Evolutionary conservation across 37 sponge, comb jelly and placozoan genomes (phyloP).

Genomic region (Hexactinellida sp.): DNA sequence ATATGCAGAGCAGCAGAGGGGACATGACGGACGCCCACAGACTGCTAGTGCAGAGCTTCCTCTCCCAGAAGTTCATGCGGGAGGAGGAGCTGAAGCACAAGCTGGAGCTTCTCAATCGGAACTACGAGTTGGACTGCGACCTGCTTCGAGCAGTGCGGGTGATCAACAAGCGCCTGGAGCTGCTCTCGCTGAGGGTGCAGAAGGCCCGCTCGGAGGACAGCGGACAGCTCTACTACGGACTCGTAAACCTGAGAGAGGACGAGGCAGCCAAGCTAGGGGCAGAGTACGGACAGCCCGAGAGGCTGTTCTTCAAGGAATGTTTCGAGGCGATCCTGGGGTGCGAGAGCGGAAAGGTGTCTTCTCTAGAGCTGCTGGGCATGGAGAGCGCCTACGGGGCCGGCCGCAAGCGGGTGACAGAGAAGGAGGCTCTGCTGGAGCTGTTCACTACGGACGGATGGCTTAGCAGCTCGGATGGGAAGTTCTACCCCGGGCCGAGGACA

Average conservation of each 20-base stretch:
- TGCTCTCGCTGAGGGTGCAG: conserved; percentile 21
- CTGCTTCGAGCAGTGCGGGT: neutral
- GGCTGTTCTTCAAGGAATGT: conserved; percentile 32
- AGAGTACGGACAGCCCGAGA: conserved; percentile 24
- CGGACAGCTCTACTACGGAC: conserved; percentile 21
- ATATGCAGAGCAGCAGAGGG: too few species aligned
- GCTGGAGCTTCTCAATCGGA: neutral
- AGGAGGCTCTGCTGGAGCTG: neutral
- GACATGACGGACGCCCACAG: neutral
- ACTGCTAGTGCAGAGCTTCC: neutral
- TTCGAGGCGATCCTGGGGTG: neutral
- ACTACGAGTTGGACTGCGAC: neutral
- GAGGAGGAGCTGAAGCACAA: neutral
- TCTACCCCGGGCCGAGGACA: conserved; percentile 31
- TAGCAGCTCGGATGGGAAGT: neutral
- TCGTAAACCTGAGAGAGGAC: conserved; percentile 35
- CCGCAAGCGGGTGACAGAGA: neutral
- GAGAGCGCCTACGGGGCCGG: neutral
- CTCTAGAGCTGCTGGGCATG: neutral
- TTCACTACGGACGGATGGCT: neutral
- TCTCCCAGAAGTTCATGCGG: neutral
- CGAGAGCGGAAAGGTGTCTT: neutral
- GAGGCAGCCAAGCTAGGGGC: conserved; percentile 36
- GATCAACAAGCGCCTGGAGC: conserved; percentile 26
- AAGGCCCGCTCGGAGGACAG: conserved; percentile 28